phyloP scores from a whole-genome alignment of 2,113 vertebrate species.

The Stigmatopora nigra region DNA sequence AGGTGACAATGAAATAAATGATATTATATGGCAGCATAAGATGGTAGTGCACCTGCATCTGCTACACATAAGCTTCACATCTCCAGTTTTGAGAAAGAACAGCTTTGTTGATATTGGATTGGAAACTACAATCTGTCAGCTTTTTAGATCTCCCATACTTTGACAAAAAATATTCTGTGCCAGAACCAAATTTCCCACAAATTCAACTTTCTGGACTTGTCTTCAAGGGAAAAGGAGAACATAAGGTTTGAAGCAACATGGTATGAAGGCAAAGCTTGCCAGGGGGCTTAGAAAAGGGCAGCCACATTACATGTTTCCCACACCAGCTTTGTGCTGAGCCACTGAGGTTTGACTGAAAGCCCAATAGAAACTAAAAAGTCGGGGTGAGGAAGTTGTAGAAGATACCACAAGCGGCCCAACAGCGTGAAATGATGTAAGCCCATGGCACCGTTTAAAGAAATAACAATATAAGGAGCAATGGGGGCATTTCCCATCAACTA shows the following conservation, averaged over 20 bases:
- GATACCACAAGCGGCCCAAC: slow-evolving; percentile 12
- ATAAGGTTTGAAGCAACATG: slow-evolving; percentile 29
- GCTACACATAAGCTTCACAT: slow-evolving; percentile 50
- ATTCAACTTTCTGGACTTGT: slow-evolving; percentile 24
- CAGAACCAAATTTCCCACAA: slow-evolving; percentile 21
- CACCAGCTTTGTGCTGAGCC: slow-evolving; percentile 10
- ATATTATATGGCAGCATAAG: slow-evolving; percentile 1
- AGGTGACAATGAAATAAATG: background rate
- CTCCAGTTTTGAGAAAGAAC: slow-evolving; percentile 47
- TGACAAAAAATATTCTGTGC: slow-evolving; percentile 24
- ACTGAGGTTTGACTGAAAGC: slow-evolving; percentile 14
- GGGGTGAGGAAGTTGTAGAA: slow-evolving; percentile 4
- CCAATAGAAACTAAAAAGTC: slow-evolving; percentile 9
- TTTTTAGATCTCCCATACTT: slow-evolving; percentile 34
- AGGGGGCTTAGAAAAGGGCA: slow-evolving; percentile 25
- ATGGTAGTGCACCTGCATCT: slow-evolving; percentile 39
- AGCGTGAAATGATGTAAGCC: slow-evolving; percentile 18
- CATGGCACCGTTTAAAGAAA: background rate
- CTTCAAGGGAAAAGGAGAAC: slow-evolving; percentile 34
- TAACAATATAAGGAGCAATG: background rate
- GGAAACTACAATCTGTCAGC: slow-evolving; percentile 48
- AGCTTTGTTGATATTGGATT: slow-evolving; percentile 62
- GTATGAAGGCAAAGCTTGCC: slow-evolving; percentile 33
- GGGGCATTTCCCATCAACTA: no score
- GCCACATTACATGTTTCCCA: slow-evolving; percentile 17